Percentiles rank a stretch among this genome's conserved stretches.
phyloP scores from a whole-genome alignment of 2,888 invertebrate species.

The Meloe dianella region DNA sequence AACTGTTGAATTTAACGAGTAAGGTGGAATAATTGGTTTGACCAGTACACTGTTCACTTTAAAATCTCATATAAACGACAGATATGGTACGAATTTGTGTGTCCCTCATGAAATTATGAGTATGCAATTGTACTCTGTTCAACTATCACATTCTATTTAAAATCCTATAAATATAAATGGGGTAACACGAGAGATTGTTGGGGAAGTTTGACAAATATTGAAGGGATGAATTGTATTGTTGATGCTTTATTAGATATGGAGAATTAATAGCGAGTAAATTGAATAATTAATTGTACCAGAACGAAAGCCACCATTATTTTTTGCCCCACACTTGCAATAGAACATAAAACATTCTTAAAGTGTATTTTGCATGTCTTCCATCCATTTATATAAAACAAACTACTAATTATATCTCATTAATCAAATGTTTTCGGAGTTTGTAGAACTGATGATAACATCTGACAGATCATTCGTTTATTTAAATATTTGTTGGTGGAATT shows the following conservation, averaged over 20 bases:
- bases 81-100: not conserved
- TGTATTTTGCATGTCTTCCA: not conserved
- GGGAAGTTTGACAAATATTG: too few relatives aligned
- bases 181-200: not conserved
- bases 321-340: too few relatives aligned
- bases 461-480: not conserved
- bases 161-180: not conserved
- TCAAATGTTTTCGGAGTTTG: not conserved
- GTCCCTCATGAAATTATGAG: conserved; percentile 1
- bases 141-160: not conserved
- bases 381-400: not conserved
- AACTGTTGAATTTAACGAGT: too few relatives aligned
- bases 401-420: not conserved
- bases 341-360: not conserved
- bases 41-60: not conserved
- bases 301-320: not conserved
- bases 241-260: too few relatives aligned
- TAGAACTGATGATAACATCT: not conserved
- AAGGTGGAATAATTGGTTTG: too few relatives aligned
- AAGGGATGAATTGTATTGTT: too few relatives aligned
- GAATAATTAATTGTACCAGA: not conserved
- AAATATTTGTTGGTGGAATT: not conserved
- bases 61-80: not conserved
- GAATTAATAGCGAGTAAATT: not conserved
- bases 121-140: not conserved